These are phyloP conservation scores for Heliconius ethilla DNA, from an alignment of 2,888 invertebrate genomes.

Conservation along the genomic window DNA sequence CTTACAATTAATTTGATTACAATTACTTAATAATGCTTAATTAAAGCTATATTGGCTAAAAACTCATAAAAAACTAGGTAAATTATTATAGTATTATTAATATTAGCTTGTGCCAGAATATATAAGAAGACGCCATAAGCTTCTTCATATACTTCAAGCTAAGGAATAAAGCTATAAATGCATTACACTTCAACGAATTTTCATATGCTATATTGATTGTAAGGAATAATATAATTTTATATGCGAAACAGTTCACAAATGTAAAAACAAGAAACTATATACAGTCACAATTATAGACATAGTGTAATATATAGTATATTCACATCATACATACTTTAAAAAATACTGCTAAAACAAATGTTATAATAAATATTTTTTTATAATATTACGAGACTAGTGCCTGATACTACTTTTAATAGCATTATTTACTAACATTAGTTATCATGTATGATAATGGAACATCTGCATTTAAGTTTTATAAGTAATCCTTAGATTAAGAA, in stretches of 20 bases:
- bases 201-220: background rate
- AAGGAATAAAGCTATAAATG: background rate
- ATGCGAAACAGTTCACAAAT: background rate
- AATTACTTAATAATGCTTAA: background rate
- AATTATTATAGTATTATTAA: constrained; percentile 3
- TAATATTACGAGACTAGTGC: background rate
- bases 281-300: constrained; percentile 3
- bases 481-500: constrained; percentile 1
- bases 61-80: background rate
- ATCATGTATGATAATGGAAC: background rate
- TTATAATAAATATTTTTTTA: background rate
- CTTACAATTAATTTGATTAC: background rate
- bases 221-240: background rate
- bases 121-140: background rate
- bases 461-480: background rate
- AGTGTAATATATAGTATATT: background rate
- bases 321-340: background rate
- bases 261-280: background rate
- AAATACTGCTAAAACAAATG: background rate
- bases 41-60: background rate
- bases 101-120: constrained; percentile 20
- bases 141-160: background rate
- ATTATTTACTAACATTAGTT: constrained; percentile 1
- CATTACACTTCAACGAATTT: background rate
- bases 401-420: constrained; percentile 7